These are phyloP conservation scores for Spodoptera littoralis DNA, from an alignment of 2,888 invertebrate species.

Conservation along the genomic window DNA sequence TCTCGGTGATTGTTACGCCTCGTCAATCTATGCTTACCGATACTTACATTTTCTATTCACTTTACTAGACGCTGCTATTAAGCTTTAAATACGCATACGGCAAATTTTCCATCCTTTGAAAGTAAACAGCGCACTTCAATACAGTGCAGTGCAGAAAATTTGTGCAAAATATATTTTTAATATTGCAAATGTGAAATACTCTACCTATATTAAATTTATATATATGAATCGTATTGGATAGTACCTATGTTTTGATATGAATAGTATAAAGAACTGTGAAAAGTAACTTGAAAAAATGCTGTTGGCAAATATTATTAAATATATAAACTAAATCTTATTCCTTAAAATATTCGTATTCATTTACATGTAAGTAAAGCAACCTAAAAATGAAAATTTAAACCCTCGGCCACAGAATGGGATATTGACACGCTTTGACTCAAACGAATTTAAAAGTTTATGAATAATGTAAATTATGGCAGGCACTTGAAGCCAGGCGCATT, in stretches of 20 bases:
- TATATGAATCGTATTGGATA: no score
- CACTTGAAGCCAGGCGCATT: slow-evolving; percentile 32
- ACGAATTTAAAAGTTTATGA: slow-evolving; percentile 52
- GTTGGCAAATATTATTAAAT: slow-evolving; percentile 5
- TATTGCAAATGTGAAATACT: neutral
- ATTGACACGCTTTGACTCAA: slow-evolving; percentile 51
- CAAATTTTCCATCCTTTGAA: slow-evolving; percentile 63
- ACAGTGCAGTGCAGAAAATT: slow-evolving; percentile 52
- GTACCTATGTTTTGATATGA: no score
- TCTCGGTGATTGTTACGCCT: slow-evolving; percentile 2
- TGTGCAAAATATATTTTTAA: slow-evolving; percentile 3
- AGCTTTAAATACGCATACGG: slow-evolving; percentile 61
- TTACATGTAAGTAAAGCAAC: slow-evolving; percentile 24
- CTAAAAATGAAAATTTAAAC: slow-evolving; percentile 33
- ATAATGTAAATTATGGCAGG: slow-evolving; percentile 47
- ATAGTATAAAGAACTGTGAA: no score
- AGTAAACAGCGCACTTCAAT: slow-evolving; percentile 42
- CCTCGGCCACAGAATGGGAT: slow-evolving; percentile 29
- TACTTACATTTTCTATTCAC: slow-evolving; percentile 61
- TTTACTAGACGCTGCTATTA: slow-evolving; percentile 58
- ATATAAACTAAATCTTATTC: slow-evolving; percentile 19
- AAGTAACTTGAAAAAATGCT: neutral
- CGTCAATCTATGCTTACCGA: slow-evolving; percentile 16
- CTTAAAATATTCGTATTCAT: slow-evolving; percentile 31
- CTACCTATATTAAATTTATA: neutral